These are phyloP conservation scores for Macropus fuliginosus DNA, from an alignment of 2,797 vertebrate species.

Conservation along the genomic window DNA sequence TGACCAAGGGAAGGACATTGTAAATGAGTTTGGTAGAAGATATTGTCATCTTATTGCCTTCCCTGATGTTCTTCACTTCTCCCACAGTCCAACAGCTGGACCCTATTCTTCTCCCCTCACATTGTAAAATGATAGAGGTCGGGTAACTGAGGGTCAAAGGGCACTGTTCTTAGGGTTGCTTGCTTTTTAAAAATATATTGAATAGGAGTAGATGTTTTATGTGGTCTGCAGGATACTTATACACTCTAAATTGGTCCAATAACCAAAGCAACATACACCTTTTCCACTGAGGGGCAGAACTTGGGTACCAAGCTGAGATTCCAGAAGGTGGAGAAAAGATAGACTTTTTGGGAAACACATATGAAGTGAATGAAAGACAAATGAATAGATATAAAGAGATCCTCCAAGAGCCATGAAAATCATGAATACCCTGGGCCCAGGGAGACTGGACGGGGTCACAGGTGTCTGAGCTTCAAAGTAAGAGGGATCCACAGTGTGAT, in stretches of 20 bases:
- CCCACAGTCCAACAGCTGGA: not conserved
- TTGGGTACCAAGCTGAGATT: not conserved
- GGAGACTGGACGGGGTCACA: no score
- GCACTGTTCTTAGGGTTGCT: not conserved
- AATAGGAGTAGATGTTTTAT: not conserved
- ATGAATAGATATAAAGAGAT: no score
- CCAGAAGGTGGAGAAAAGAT: not conserved
- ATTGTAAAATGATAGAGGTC: not conserved
- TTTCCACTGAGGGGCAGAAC: no score
- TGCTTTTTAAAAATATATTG: not conserved
- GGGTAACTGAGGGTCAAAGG: not conserved
- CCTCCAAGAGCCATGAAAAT: no score
- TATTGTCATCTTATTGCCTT: not conserved
- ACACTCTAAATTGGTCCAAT: constrained; percentile 1
- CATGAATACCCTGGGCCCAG: no score
- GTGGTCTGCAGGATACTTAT: not conserved
- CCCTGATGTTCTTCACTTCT: not conserved
- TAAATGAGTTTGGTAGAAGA: not conserved
- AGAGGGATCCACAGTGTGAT: no score
- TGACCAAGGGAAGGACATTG: not conserved
- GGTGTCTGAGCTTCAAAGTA: no score
- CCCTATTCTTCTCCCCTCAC: not conserved
- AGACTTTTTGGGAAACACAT: no score
- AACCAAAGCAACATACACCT: not conserved
- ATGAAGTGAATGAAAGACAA: no score